Base-by-base conservation (phyloP, 2,797 vertebrate species). In the Sebastes vulpes region DNA sequence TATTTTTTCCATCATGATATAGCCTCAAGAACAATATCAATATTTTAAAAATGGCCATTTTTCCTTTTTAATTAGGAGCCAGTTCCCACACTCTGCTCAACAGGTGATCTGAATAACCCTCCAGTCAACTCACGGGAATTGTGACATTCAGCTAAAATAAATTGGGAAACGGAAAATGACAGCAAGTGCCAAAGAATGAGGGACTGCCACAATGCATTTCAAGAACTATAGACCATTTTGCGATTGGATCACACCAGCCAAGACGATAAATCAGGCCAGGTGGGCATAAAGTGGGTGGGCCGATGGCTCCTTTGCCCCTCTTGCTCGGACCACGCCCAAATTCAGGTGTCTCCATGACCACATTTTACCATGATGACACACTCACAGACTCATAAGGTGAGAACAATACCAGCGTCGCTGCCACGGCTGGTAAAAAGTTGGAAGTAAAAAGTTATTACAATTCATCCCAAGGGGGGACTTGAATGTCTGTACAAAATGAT, bases 401-500 rank as follows among this genome's bases (percentile, higher is more conserved):
- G n/a, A n/a, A 48, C 46, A 48, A 48, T n/a, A 48, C 42, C 0
- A n/a, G 18, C 14, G 0, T n/a, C 0, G 7, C 42, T 42, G 38
- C 12, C 38, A 16, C 38, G 16, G 16, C 6, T n/a, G 7, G 18
- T 48, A 48, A 48, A 48, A n/a, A n/a, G 18, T 48, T 48, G 46
- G 6, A 48, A 48, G 8, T 48, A n/a, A 48, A n/a, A 8, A 11
- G 57, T 32, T 21, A 26, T 48, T 59, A 50, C 3, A 28, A 38
- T 8, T 11, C 1, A 31, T 35, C 42, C 9, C 2, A 11, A 50
- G 38, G 21, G 21, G 21, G 23, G n/a, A n/a, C 21, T 25, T 9
- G 8, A 14, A 38, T 20, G 31, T 23, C 59, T 38, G 31, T 21
- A 61, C 11, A 23, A 63, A 64, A 46, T 21, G 11, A 31, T 9